A percentile compares a stretch with the other conserved stretches of the same genome.
These are phyloP conservation scores for Dasypogon diadema DNA, from an alignment of 2,888 invertebrate species.

Conservation along the genomic window DNA sequence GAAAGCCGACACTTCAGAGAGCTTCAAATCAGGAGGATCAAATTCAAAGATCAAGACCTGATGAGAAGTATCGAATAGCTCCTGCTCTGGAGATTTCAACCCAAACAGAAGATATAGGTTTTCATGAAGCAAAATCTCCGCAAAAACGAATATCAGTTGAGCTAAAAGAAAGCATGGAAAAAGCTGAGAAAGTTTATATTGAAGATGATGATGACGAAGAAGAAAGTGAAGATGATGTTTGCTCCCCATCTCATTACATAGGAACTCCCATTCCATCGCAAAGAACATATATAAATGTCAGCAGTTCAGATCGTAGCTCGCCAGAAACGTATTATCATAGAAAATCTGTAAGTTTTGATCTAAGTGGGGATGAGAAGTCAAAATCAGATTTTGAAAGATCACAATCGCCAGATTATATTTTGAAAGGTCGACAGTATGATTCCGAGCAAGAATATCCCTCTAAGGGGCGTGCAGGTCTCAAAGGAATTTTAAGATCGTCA, in stretches of 20 bases:
- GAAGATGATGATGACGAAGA: constrained; percentile 51
- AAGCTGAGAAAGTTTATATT: constrained; percentile 51
- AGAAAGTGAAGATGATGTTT: constrained; percentile 39
- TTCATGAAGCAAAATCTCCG: constrained; percentile 22
- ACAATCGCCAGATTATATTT: constrained; percentile 59
- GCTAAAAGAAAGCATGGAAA: constrained; percentile 22
- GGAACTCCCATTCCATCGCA: neutral
- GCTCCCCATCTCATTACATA: constrained; percentile 7
- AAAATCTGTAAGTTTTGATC: constrained; percentile 68
- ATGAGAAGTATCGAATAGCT: neutral
- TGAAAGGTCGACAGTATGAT: constrained; percentile 62
- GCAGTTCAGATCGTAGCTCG: constrained; percentile 62
- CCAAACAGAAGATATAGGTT: constrained; percentile 33
- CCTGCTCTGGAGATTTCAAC: constrained; percentile 10
- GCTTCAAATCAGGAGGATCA: constrained; percentile 9
- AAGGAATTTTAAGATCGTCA: constrained; percentile 66
- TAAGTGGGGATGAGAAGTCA: constrained; percentile 67
- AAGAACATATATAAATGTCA: constrained; percentile 42
- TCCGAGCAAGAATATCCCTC: constrained; percentile 65
- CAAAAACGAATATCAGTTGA: constrained; percentile 46
- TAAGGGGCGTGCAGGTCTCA: constrained; percentile 56
- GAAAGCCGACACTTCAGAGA: constrained; percentile 3
- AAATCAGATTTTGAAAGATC: constrained; percentile 66
- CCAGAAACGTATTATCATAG: constrained; percentile 63
- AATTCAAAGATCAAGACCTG: neutral